Base-by-base conservation (phyloP, 1,140 invertebrate genomes). In the Drosophila jambulina region DNA sequence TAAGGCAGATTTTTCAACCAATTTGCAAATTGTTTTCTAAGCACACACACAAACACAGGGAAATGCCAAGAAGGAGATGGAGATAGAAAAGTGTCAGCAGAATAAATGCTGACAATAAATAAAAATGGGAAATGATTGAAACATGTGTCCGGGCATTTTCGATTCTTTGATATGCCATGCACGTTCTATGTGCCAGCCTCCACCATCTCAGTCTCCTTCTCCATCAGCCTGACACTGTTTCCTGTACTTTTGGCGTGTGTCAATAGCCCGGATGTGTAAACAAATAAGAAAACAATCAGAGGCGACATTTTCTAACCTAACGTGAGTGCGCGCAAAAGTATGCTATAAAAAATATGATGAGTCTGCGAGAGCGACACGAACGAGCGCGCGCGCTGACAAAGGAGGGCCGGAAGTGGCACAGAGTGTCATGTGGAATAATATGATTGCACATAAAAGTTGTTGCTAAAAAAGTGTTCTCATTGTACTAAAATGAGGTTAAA, bases 11-110 rank as follows among this genome's bases (percentile, higher is more conserved):
- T 75, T 85, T 78, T 43, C 27, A 81, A 80, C 74, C 85, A 90
- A 90, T 87, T 87, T 90, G 84, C 84, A 87, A 88, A 87, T 87
- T 84, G 84, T 90, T 87, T 87, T 87, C 85, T 87, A 88, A 87
- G 69, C 84, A 54, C 81, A 84, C 56, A 67, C 17, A 76, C 56
- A 46, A 19, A 46, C 13, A n/a, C 15, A 10, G 46, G 23, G 2
- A 48, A 27, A 3, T n/a, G 0, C 45, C 40, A 48, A 49, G 27
- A 25, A 12, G 36, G 45, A 51, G 15, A 21, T 51, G 43, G 56
- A 27, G 53, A 27, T 46, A 49, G 68, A 64, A 87, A 87, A 87
- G 84, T 87, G 84, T 88, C 84, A 87, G 84, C 84, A 88, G 74
- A 87, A 87, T 87, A 87, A 87, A 84, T 79, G 84, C 85, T 87